Evolutionary conservation across 2,888 invertebrate genomes (phyloP), one percentile per base, ranked within the genome.

Genomic region (Eustalomyia histrio): DNA sequence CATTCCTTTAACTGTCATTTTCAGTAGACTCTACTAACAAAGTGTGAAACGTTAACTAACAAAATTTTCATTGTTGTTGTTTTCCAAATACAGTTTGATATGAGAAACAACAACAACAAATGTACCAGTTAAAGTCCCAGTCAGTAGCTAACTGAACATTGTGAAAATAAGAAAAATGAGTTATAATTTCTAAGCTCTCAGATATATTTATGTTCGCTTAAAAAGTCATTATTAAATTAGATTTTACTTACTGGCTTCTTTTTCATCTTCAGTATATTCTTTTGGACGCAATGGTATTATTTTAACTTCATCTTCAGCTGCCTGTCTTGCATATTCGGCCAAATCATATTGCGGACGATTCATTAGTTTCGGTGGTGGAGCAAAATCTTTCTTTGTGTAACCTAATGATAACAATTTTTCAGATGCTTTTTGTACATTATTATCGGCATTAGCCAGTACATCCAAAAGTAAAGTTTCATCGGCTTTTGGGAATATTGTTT

Each of bases 381-480:
- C 93, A 63, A 94, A 93, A 84, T 96, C 96, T 81, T 94, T 94
- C 87, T 95, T 96, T n/a, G 92, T 92, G 88, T 95, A 97, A 0
- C 97, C 97, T 93, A 97, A 93, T 9, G 94, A 92, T 47, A 95
- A 92, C 12, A 97, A 92, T 83, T 94, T 94, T 85, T 97, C 96
- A 10, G 97, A 95, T 1, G 97, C 95, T 85, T 94, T 95, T 89
- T 96, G 96, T 8, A 97, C 97, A 90, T 97, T 97, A 89, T 97
- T 97, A 86, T 97, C 97, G 85, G 96, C 95, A 89, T 95, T 96
- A 63, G 95, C 94, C 65, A 97, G 91, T 53, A 96, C 92, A 86
- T 97, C 97, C 69, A 97, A 92, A 35, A 97, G 94, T 55, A 97
- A 90, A 21, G 95, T 96, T 89, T 97, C 97, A 86, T 97, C 97